Conservation (phyloP, 2,797 vertebrate genomes). For the Rhabdomys pumilio region DNA sequence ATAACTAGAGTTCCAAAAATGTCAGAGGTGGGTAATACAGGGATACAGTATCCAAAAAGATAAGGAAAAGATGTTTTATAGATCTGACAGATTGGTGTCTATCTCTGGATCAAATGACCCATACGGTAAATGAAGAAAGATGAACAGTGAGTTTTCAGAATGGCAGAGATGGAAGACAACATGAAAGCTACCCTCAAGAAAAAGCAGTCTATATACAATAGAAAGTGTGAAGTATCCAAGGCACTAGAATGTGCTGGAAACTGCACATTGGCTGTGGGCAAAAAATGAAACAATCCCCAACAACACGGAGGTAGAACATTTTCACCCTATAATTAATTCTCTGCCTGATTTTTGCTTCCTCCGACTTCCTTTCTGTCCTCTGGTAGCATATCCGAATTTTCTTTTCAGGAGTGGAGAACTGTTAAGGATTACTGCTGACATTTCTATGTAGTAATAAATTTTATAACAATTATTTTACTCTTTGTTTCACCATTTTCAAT, state of each 20-base stretch:
- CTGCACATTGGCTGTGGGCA: background rate
- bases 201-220: background rate
- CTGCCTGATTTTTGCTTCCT: background rate
- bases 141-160: background rate
- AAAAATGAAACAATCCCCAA: slow-evolving; percentile 7
- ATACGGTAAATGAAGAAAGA: background rate
- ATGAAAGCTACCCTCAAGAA: background rate
- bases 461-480: slow-evolving; percentile 24
- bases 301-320: background rate
- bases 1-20: background rate
- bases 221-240: background rate
- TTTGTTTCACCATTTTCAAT: slow-evolving; percentile 22
- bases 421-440: slow-evolving; percentile 39
- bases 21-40: background rate
- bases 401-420: slow-evolving; percentile 37
- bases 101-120: background rate
- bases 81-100: background rate
- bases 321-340: background rate
- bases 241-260: background rate
- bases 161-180: background rate
- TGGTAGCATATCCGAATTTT: background rate
- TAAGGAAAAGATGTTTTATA: background rate
- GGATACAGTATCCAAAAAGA: background rate
- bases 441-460: background rate
- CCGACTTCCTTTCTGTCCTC: background rate